These are phyloP conservation scores for Cerastis rubricosa DNA, from an alignment of 2,888 invertebrate genomes.

Conservation along the genomic window DNA sequence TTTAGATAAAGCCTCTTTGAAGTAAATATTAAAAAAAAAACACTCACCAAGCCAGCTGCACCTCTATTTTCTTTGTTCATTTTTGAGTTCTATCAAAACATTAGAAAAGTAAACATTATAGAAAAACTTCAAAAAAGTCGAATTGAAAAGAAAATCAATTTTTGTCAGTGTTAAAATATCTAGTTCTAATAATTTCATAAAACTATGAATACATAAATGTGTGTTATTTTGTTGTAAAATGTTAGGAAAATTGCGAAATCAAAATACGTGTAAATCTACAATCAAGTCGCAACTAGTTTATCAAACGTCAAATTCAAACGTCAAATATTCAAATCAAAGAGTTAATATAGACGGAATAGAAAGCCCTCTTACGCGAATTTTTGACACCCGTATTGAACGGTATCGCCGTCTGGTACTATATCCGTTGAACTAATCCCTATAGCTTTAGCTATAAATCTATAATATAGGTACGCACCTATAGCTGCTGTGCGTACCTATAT, in stretches of 20 bases:
- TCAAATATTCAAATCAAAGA: too few relatives aligned
- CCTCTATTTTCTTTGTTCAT: constrained; percentile 80
- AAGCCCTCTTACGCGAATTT: too few relatives aligned
- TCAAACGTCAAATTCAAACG: constrained; percentile 16
- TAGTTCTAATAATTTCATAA: background rate
- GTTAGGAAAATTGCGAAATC: background rate
- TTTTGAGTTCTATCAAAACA: constrained; percentile 12
- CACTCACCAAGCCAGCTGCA: constrained; percentile 84
- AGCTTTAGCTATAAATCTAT: too few relatives aligned
- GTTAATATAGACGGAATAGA: too few relatives aligned
- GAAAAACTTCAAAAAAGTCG: background rate
- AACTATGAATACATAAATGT: constrained; percentile 13
- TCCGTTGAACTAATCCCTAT: too few relatives aligned
- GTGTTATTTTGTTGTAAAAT: constrained; percentile 19
- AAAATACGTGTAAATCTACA: background rate
- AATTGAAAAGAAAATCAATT: constrained; percentile 39
- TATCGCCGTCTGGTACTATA: too few relatives aligned
- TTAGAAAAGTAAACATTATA: constrained; percentile 14
- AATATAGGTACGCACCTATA: too few relatives aligned
- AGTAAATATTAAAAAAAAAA: background rate
- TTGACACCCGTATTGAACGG: too few relatives aligned
- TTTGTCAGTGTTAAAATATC: constrained; percentile 13
- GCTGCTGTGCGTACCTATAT: too few relatives aligned
- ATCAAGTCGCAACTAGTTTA: constrained; percentile 50
- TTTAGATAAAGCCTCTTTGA: constrained; percentile 5